Base-by-base conservation (phyloP, 53 echinoderm and acorn worm genomes). In the Zoroaster sp. region DNA sequence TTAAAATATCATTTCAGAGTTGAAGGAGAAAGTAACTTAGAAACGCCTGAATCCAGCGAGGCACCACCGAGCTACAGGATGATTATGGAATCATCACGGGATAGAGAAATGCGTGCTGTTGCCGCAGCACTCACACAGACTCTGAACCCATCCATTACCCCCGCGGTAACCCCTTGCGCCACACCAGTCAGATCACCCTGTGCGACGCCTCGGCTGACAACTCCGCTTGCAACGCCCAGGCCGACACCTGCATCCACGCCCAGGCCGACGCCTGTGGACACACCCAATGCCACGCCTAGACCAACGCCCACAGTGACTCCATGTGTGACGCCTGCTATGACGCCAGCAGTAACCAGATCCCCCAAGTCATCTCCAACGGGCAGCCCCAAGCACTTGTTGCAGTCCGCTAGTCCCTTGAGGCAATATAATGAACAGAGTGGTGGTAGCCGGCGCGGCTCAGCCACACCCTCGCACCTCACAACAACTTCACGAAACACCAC, bases 31-130 rank as follows among this genome's bases (percentile, higher is more conserved):
- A 85, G 71, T 70, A 46, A 49, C 69, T 47, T 85, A 35, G 85
- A 85, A 46, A 92, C 92, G 54, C 92, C 92, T 30, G 89, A 89
- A 13, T 89, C 92, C 20, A 83, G 83, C 13, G 92, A 92, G 70
- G 89, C 83, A 15, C 92, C 92, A 17, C 92, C 92, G 11, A 92
- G 92, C 83, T 92, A 92, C 82, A 75, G 88, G 9, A 71, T 88
- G 35, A 89, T 92, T 71, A 89, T 92, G 59, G 77, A 85, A 36
- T 69, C 85, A 71, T 71, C 85, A 69, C 85, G 85, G 15, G 85
- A 85, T 42, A 28, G 85, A 69, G 85, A 85, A 71, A 85, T 85
- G 85, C 85, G 70, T 46, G 85, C 85, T 70, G 85, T 85, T 44
- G 85, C 85, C 11, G 71, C 69, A 21, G 85, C 85, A 45, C 85